These are phyloP conservation scores for Stratiolaelaps scimitus DNA, from an alignment of 1,140 invertebrate genomes.

Conservation along the genomic window DNA sequence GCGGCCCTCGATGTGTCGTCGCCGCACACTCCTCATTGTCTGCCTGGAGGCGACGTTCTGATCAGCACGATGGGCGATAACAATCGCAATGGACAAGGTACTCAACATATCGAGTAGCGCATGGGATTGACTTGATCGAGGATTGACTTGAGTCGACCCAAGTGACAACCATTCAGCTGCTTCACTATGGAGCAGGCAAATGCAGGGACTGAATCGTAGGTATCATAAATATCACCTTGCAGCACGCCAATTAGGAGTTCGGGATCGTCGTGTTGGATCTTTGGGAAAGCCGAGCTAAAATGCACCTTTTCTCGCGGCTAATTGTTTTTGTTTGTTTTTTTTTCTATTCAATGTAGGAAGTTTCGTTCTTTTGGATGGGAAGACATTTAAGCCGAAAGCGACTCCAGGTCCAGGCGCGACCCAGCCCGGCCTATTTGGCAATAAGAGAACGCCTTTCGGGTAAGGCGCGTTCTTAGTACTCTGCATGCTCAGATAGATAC, in stretches of 20 bases:
- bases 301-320: too few species aligned
- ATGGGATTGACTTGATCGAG: too few species aligned
- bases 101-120: neutral
- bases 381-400: slow-evolving; percentile 56
- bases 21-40: slow-evolving; percentile 85
- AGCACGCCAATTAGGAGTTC: too few species aligned
- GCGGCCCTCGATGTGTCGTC: slow-evolving; percentile 57
- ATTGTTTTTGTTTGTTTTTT: too few species aligned
- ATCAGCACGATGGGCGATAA: slow-evolving; percentile 81
- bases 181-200: neutral
- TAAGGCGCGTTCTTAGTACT: neutral
- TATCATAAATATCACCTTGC: too few species aligned
- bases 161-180: neutral
- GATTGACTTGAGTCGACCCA: neutral
- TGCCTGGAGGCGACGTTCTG: slow-evolving; percentile 79
- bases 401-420: slow-evolving; percentile 43
- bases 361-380: slow-evolving; percentile 74
- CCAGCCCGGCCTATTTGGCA: slow-evolving; percentile 33
- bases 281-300: too few species aligned
- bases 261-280: too few species aligned
- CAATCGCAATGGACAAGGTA: slow-evolving; percentile 53
- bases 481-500: too few species aligned
- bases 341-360: slow-evolving; percentile 48
- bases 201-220: too few species aligned
- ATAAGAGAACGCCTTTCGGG: slow-evolving; percentile 31